Percentiles rank a stretch among this genome's conserved stretches.
phyloP scores from a whole-genome alignment of 2,888 invertebrate species.

The Eudasyphora cyanicolor region DNA sequence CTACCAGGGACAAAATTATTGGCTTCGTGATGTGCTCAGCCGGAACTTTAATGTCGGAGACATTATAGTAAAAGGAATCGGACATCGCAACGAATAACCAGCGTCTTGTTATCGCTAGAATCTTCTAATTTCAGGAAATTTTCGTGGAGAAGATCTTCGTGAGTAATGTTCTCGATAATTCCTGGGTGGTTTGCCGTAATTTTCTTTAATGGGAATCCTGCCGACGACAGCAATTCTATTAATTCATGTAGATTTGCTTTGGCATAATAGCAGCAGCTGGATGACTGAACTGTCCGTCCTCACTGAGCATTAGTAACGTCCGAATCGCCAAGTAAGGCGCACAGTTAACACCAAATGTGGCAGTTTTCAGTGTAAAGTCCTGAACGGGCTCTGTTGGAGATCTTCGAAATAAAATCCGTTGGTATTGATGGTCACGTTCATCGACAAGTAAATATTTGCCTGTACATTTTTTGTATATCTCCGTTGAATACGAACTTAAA shows the following conservation, averaged over 20 bases:
- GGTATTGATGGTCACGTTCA: too few species aligned
- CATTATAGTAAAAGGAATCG: not conserved
- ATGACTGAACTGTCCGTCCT: too few species aligned
- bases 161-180: not conserved
- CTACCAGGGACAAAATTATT: not conserved
- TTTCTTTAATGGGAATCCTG: slow-evolving; percentile 22
- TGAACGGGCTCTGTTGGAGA: too few species aligned
- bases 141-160: not conserved
- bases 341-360: too few species aligned
- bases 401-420: too few species aligned
- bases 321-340: too few species aligned
- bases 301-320: too few species aligned
- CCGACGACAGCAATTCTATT: not conserved
- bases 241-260: not conserved
- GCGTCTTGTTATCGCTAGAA: not conserved
- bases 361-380: too few species aligned
- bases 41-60: not conserved
- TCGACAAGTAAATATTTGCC: too few species aligned
- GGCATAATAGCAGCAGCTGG: not conserved
- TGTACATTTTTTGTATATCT: too few species aligned
- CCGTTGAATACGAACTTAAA: too few species aligned
- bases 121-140: not conserved
- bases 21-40: not conserved
- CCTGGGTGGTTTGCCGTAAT: not conserved
- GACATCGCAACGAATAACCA: not conserved